A percentile compares a stretch with the other conserved stretches of the same genome.
Conservation (phyloP, 1,140 invertebrate species). For the Bradynema listronoti region DNA sequence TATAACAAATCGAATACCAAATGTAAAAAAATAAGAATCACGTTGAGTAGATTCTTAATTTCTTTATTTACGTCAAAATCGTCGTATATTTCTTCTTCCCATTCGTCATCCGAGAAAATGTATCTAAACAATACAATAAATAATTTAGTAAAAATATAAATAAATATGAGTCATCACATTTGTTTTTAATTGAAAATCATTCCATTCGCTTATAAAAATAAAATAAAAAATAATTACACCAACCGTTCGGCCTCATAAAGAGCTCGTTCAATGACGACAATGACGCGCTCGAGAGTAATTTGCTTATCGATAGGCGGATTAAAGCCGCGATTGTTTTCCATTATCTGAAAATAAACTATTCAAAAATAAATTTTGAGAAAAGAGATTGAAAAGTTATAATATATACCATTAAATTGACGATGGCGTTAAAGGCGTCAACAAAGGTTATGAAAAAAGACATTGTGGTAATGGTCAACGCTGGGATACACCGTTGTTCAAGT, state of each 20-base stretch:
- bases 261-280: conserved; percentile 26
- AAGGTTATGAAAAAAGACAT: conserved; percentile 8
- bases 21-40: conserved; percentile 31
- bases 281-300: conserved; percentile 15
- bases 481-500: conserved; percentile 19
- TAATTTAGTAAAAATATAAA: too few species aligned
- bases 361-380: too few species aligned
- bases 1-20: conserved; percentile 17
- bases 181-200: too few species aligned
- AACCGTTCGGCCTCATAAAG: conserved; percentile 30
- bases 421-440: background rate
- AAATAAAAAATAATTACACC: conserved; percentile 13
- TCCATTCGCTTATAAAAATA: too few species aligned
- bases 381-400: too few species aligned
- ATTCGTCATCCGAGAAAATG: conserved; percentile 12
- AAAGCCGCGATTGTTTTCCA: too few species aligned
- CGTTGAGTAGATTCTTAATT: conserved; percentile 19
- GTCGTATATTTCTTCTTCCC: background rate
- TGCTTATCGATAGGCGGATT: too few species aligned
- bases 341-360: too few species aligned
- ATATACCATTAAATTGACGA: conserved; percentile 1
- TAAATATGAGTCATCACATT: too few species aligned
- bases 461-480: conserved; percentile 5
- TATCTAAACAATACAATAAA: conserved; percentile 11
- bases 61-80: conserved; percentile 17